Evolutionary conservation across 2,113 vertebrate species (phyloP).

Genomic region (Anhinga anhinga): DNA sequence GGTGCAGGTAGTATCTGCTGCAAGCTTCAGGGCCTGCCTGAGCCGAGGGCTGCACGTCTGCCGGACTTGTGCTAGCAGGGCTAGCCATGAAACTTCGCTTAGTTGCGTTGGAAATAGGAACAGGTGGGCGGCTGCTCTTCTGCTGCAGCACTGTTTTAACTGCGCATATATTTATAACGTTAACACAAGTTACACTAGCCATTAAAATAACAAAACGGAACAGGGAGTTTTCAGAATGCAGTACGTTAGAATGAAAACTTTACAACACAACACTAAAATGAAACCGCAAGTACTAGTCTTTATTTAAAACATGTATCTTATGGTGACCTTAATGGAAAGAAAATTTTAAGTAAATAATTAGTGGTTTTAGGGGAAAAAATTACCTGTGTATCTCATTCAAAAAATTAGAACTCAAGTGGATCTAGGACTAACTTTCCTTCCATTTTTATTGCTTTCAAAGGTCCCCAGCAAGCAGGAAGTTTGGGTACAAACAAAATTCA

Average conservation of each 20-base stretch:
- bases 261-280: too few relatives aligned
- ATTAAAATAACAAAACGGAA: not conserved
- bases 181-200: not conserved
- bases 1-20: constrained; percentile 85
- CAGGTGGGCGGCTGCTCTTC: constrained; percentile 79
- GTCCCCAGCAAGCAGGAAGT: not conserved
- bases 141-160: constrained; percentile 83
- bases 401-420: not conserved
- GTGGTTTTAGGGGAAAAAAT: not conserved
- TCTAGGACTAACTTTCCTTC: not conserved
- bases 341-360: not conserved
- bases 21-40: constrained; percentile 73
- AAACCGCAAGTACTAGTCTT: not conserved
- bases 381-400: not conserved
- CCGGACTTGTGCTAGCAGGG: constrained; percentile 37
- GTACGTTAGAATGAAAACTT: not conserved
- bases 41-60: constrained; percentile 64
- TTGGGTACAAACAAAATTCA: not conserved
- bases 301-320: not conserved
- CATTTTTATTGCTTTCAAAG: not conserved
- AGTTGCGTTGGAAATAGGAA: constrained; percentile 85
- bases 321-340: not conserved
- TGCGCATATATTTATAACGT: constrained; percentile 27
- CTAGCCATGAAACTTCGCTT: constrained; percentile 86
- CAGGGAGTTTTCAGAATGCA: not conserved